These are phyloP conservation scores for Myotis davidii DNA, from an alignment of 2,113 vertebrate genomes.

Conservation along the genomic window DNA sequence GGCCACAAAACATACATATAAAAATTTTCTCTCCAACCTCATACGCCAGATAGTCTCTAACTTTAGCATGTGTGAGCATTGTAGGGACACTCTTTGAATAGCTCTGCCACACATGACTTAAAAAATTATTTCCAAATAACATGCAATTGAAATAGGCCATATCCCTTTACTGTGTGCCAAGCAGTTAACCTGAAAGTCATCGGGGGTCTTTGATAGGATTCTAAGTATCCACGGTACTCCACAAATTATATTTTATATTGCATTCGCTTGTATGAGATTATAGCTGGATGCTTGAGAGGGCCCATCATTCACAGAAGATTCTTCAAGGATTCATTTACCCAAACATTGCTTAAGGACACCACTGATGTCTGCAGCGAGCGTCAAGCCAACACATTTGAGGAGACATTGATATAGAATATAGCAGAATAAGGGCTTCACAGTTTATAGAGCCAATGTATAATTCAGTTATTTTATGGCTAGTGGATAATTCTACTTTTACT, in stretches of 20 bases:
- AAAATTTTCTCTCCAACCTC: not conserved
- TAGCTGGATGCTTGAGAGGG: not conserved
- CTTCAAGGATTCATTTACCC: not conserved
- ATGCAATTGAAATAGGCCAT: not conserved
- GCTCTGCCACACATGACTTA: not conserved
- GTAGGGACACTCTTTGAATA: not conserved
- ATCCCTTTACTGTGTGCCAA: not conserved
- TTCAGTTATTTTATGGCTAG: not conserved
- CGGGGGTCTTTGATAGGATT: not conserved
- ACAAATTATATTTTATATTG: not conserved
- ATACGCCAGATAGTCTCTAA: not conserved
- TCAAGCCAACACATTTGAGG: not conserved
- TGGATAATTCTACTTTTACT: not conserved
- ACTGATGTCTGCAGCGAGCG: not conserved
- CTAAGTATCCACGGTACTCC: not conserved
- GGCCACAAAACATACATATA: not conserved
- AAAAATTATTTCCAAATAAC: conserved; percentile 1
- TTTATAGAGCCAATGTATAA: not conserved
- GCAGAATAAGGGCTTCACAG: not conserved
- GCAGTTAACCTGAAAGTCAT: not conserved
- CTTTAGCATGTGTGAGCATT: not conserved
- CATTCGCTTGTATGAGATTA: not conserved
- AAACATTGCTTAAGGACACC: not conserved
- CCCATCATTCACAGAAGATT: not conserved
- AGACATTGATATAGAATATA: not conserved